Evolutionary conservation across 2,888 invertebrate genomes (phyloP).

Genomic region (Philhelius pedissequus): DNA sequence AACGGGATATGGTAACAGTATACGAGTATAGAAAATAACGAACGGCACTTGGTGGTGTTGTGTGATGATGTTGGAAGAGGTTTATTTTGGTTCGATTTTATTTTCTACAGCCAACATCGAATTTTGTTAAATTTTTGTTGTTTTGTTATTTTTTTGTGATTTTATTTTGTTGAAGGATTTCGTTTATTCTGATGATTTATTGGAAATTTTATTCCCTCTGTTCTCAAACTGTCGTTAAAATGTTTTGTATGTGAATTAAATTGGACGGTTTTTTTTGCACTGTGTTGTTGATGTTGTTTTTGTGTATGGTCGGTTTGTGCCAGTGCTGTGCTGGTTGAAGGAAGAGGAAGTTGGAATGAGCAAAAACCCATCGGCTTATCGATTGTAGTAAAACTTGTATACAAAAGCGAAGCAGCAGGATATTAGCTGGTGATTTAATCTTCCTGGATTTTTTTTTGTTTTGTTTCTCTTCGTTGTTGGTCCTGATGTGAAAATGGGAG

Average conservation of each 20-base stretch:
- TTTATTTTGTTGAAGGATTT: conserved; percentile 29
- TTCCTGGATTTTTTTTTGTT: conserved; percentile 29
- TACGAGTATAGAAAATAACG: too few species aligned
- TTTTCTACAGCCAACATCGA: neutral
- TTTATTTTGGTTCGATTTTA: conserved; percentile 29
- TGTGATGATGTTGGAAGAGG: neutral
- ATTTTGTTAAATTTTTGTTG: neutral
- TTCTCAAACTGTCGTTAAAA: conserved; percentile 69
- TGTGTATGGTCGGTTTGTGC: neutral
- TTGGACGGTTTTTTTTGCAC: conserved; percentile 28
- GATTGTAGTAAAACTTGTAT: conserved; percentile 21
- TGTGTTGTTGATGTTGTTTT: conserved; percentile 14
- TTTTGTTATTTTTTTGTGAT: neutral
- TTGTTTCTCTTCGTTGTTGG: neutral
- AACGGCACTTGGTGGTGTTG: neutral
- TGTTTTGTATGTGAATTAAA: conserved; percentile 67
- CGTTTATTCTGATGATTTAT: conserved; percentile 60
- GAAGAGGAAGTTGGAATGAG: neutral
- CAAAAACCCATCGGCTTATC: conserved; percentile 29
- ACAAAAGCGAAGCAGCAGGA: conserved; percentile 27
- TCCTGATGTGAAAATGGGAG: neutral
- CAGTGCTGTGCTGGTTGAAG: neutral
- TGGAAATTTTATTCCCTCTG: conserved; percentile 67
- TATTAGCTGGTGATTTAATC: conserved; percentile 59
- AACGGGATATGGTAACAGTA: neutral